phyloP scores from a whole-genome alignment of 2,113 vertebrate genomes.

The Hippocampus abdominalis region DNA sequence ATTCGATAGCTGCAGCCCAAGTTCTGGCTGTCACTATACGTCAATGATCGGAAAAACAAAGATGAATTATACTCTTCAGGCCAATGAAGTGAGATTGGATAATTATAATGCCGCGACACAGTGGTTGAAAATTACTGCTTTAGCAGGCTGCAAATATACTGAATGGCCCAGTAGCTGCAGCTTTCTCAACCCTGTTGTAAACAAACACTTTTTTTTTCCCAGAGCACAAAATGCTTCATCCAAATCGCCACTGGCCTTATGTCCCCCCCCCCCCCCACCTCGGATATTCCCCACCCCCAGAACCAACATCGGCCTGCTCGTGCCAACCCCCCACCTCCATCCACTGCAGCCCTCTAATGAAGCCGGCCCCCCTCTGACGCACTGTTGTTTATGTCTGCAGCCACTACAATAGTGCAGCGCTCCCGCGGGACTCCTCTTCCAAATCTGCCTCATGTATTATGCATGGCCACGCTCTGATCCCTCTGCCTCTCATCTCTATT shows the following conservation, averaged over 20 bases:
- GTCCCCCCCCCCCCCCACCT: conserved; percentile 9
- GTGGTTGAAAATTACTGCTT: background rate
- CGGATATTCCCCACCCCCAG: conserved; percentile 26
- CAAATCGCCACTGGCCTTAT: conserved; percentile 53
- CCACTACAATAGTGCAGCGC: conserved; percentile 64
- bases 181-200: conserved; percentile 35
- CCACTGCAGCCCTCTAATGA: conserved; percentile 37
- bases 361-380: conserved; percentile 61
- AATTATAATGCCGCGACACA: background rate
- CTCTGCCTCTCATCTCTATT: conserved; percentile 70
- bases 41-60: background rate
- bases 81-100: background rate
- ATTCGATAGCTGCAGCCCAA: background rate
- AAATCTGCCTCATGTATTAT: conserved; percentile 74
- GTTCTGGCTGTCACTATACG: background rate
- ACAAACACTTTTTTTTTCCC: conserved; percentile 46
- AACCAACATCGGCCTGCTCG: conserved; percentile 24
- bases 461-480: conserved; percentile 67
- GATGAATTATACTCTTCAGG: background rate
- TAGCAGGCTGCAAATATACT: background rate
- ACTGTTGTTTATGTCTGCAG: conserved; percentile 72
- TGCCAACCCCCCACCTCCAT: conserved; percentile 31
- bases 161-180: background rate
- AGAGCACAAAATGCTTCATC: conserved; percentile 43
- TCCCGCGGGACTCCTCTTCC: conserved; percentile 68